Conservation (phyloP, 2,113 vertebrate species). For the Oenanthe melanoleuca region DNA sequence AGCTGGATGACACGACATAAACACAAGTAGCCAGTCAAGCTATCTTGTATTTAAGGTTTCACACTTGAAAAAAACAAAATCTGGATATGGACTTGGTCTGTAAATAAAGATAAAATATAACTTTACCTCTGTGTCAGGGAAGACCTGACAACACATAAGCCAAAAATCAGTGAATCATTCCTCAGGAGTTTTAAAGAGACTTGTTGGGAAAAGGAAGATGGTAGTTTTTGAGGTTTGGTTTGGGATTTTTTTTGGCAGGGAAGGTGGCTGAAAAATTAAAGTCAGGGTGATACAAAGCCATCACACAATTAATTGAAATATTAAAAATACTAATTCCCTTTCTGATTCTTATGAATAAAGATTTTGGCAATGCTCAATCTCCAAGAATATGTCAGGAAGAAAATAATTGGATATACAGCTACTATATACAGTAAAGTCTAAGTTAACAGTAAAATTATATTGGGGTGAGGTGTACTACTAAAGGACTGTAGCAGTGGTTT, state of each 20-base stretch:
- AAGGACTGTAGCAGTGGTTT: not conserved
- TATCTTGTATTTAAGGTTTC: not conserved
- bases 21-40: not conserved
- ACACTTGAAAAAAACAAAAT: not conserved
- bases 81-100: not conserved
- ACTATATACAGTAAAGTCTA: not conserved
- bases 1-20: not conserved
- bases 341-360: not conserved
- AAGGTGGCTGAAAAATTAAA: not conserved
- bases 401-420: not conserved
- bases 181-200: not conserved
- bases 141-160: not conserved
- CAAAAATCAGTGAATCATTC: not conserved
- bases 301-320: not conserved
- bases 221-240: not conserved
- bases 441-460: not conserved
- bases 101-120: not conserved
- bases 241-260: not conserved
- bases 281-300: not conserved
- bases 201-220: not conserved
- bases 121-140: fast-evolving
- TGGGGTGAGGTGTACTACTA: not conserved
- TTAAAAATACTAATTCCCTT: not conserved
- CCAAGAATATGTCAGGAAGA: not conserved
- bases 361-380: not conserved